Evolutionary conservation across 1,140 invertebrate species (phyloP), one percentile per base, ranked within the genome.

Genomic region (Drosophila ambigua): DNA sequence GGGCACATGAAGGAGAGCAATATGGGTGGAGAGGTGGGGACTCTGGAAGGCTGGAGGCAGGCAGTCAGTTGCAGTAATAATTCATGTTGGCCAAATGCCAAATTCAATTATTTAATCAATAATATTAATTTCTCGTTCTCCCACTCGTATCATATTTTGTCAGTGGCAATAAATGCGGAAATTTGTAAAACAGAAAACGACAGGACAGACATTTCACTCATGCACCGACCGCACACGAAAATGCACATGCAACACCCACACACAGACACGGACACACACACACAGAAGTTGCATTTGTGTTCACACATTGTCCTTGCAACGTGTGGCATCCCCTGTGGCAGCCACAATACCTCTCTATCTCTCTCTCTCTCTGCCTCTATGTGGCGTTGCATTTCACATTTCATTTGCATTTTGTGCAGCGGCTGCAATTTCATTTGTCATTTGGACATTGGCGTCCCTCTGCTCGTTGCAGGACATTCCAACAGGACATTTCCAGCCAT

Each of bases 81-180:
- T 72, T 75, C 55, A 75, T 75, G 61, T 39, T 39, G 35, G 35
- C 35, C 35, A 39, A 63, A 75, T 79, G 85, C 85, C 85, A 82
- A 87, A 90, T 90, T 87, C 85, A 90, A 90, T 90, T 90, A 90
- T 90, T 90, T 90, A 90, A 90, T 90, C 85, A 90, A 90, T 90
- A 90, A 87, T 90, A 90, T 90, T 90, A 90, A 90, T 90, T 90
- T 90, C 35, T 13, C 35, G 35, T 39, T 5, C 35, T 11, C 9
- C 31, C 31, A 9, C 4, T 90, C 85, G 79, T 90, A 90, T 90
- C 85, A 90, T 90, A 90, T 90, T 90, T 90, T 90, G 85, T 90
- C 85, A 87, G 60, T 72, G 72, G 77, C 85, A 90, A 90, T 90
- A 90, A 89, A 90, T 81, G 84, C 59, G 35, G 65, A 83, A 88